These are phyloP conservation scores for Ascidia mentula DNA, from an alignment of 23 tunicate species.

Conservation along the genomic window DNA sequence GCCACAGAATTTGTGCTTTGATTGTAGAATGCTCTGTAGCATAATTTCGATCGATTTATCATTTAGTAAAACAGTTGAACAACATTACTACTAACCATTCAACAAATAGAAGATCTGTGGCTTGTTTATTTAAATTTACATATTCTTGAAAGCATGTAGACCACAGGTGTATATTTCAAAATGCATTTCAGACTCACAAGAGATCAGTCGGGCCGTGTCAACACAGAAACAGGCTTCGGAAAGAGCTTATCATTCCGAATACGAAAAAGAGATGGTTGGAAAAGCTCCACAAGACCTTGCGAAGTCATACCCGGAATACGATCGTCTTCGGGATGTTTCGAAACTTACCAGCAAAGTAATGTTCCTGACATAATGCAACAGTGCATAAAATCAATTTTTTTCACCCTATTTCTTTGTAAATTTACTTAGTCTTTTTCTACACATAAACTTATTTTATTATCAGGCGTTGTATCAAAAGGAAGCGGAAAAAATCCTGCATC, in stretches of 20 bases:
- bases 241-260: slow-evolving; percentile 55
- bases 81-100: no score
- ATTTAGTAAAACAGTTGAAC: no score
- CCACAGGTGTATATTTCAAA: no score
- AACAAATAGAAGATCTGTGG: no score
- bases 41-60: no score
- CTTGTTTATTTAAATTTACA: no score
- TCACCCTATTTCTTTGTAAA: no score
- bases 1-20: no score
- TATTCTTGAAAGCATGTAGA: no score
- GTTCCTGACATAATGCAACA: not conserved
- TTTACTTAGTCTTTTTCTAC: no score
- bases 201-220: slow-evolving; percentile 59
- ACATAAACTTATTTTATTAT: not conserved
- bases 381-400: no score
- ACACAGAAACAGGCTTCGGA: slow-evolving; percentile 53
- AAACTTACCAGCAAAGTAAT: slow-evolving; percentile 62
- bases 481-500: slow-evolving; percentile 65
- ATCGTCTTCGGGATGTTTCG: slow-evolving; percentile 43
- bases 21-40: no score
- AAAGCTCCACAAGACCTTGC: slow-evolving; percentile 70
- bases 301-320: slow-evolving; percentile 89
- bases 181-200: slow-evolving; percentile 74
- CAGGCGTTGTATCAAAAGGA: slow-evolving; percentile 59
- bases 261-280: slow-evolving; percentile 62